Evolutionary conservation across 53 echinoderm and acorn worm species (phyloP), one percentile per base, ranked within the genome.

Genomic region (Stichopus horrens): DNA sequence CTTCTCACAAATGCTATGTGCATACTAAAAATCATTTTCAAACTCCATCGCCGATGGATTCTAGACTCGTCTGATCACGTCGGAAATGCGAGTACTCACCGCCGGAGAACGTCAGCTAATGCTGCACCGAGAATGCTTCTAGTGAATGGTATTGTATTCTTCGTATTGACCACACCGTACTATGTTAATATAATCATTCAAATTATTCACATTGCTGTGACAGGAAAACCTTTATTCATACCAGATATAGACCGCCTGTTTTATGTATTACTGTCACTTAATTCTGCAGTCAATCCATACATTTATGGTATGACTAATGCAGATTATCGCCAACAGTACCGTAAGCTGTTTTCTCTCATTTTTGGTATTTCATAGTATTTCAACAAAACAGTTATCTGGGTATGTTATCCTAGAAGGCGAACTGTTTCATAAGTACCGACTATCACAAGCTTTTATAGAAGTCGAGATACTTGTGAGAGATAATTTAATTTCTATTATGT

Each of bases 201-300:
- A 51, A 23, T 77, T 52, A 16, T 18, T 37, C 22, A 77, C 21
- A 51, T 52, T 9, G 37, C 37, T 77, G 21, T 77, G 6, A 21
- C 52, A 51, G 51, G 54, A 16, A 8, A 51, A 51, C 6, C 54
- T 4, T 16, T 37, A 6, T 14, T 23, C 54, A 52, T 51, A 14
- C 8, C 7, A 4, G 77, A 37, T 8, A 9, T 77, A 14, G 51
- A 77, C 11, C 7, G 51, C 13, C 16, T 77, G 4, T 77, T 53
- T 53, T 52, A 23, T 51, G 7, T 52, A 13, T 18, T 77, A 9
- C 11, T 77, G 77, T 77, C 22, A 16, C 23, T 77, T 3, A 77
- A 54, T 77, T 77, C 77, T 77, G 77, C 77, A 16, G 52, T 77
- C 23, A 77, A 77, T 53, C 77, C 77, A 22, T 77, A 23, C 10